Conservation (phyloP, 2,888 invertebrate species). For the Polymixis flavicincta region DNA sequence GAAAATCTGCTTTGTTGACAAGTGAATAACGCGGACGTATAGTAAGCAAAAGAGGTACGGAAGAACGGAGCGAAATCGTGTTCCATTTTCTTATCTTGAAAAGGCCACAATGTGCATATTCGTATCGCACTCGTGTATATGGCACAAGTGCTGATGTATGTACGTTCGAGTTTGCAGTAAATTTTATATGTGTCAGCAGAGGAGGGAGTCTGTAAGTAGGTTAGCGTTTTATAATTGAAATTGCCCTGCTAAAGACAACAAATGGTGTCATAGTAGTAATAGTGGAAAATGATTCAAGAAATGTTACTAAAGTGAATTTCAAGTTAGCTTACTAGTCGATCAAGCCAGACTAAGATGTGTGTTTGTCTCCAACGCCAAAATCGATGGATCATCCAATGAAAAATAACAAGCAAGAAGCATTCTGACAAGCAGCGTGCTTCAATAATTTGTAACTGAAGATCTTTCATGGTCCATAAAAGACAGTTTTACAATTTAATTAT, state of each 20-base stretch:
- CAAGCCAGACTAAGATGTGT: neutral
- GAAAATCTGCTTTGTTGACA: slow-evolving; percentile 58
- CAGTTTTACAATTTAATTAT: slow-evolving; percentile 73
- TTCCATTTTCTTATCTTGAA: slow-evolving; percentile 68
- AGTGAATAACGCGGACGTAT: slow-evolving; percentile 59
- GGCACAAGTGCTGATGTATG: slow-evolving; percentile 59
- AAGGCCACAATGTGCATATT: slow-evolving; percentile 65
- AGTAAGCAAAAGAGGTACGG: slow-evolving; percentile 58
- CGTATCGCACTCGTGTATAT: slow-evolving; percentile 50
- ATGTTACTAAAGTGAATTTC: neutral
- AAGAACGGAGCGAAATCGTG: slow-evolving; percentile 64
- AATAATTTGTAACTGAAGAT: slow-evolving; percentile 59
- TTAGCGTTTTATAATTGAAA: slow-evolving; percentile 42
- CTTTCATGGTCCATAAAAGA: slow-evolving; percentile 64
- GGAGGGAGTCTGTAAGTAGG: slow-evolving; percentile 40
- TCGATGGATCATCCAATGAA: slow-evolving; percentile 28
- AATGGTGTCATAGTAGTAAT: neutral
- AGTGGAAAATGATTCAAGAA: neutral
- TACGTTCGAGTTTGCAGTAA: slow-evolving; percentile 57
- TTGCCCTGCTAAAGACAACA: slow-evolving; percentile 4
- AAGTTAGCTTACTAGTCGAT: neutral
- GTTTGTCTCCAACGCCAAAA: slow-evolving; percentile 6
- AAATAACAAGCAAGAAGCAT: slow-evolving; percentile 29
- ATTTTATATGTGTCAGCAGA: slow-evolving; percentile 54
- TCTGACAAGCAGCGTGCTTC: slow-evolving; percentile 17